A percentile compares a stretch with the other conserved stretches of the same genome.
Conservation (phyloP, 2,797 vertebrate species). For the Enteromius fasciolatus region DNA sequence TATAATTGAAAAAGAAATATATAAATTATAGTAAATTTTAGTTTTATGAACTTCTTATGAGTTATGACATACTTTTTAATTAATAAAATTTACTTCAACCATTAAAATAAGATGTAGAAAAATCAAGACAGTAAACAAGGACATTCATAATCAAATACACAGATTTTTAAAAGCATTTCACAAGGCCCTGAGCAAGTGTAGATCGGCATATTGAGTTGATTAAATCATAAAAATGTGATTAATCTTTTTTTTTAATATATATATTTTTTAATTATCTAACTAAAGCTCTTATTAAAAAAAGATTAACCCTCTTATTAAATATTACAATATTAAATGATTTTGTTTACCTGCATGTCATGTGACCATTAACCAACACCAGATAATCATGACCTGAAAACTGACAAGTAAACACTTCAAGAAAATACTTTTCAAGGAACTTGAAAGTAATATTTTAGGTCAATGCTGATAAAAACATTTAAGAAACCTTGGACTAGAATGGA, state of each 20-base stretch:
- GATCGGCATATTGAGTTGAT: background rate
- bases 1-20: no score
- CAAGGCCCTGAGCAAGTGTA: background rate
- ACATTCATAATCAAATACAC: background rate
- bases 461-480: background rate
- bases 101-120: background rate
- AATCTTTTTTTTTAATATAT: no score
- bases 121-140: background rate
- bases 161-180: background rate
- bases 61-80: no score
- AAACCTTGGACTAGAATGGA: background rate
- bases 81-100: background rate
- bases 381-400: background rate
- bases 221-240: background rate
- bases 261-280: background rate
- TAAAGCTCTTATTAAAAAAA: background rate
- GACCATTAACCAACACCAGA: background rate
- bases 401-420: background rate
- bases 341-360: background rate
- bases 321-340: background rate
- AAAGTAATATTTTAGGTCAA: background rate
- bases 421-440: background rate
- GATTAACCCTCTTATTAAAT: background rate
- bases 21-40: no score
- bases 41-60: no score